Conservation (phyloP, 2,113 vertebrate genomes). For the Microcebus lehilahytsara region DNA sequence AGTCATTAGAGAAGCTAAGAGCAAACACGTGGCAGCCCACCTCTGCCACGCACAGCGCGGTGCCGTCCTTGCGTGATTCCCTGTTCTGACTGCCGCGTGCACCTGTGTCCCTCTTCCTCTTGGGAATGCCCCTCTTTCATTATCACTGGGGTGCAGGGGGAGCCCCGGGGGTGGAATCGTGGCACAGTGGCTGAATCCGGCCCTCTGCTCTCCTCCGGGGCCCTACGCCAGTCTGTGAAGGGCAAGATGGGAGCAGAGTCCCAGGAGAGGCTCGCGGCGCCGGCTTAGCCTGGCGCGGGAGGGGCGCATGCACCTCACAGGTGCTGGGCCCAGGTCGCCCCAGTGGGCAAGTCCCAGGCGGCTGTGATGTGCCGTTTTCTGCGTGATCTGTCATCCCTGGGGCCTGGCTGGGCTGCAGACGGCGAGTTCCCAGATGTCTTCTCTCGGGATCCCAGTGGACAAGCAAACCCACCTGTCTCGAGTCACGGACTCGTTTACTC, state of each 20-base stretch:
- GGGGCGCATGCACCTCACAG: rapidly evolving
- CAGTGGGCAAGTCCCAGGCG: not conserved
- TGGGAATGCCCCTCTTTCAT: no score
- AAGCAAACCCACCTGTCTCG: not conserved
- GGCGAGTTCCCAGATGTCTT: no score
- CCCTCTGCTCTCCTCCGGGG: not conserved
- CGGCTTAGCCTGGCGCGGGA: not conserved
- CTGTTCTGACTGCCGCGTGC: rapidly evolving
- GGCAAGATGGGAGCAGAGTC: rapidly evolving
- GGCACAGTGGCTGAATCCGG: not conserved
- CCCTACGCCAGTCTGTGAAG: not conserved
- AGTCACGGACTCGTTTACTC: not conserved
- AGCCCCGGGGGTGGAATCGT: not conserved
- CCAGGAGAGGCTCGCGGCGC: no score
- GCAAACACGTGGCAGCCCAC: rapidly evolving
- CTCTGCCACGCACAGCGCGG: rapidly evolving
- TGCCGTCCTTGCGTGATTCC: rapidly evolving
- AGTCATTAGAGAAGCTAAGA: not conserved
- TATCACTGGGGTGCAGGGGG: no score
- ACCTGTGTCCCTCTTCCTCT: not conserved
- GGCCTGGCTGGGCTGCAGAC: rapidly evolving
- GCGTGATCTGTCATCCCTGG: rapidly evolving
- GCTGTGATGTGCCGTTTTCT: rapidly evolving
- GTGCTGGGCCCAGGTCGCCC: not conserved
- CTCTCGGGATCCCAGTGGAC: not conserved